A percentile compares a stretch with the other conserved stretches of the same genome.
These are phyloP conservation scores for Megalops atlanticus DNA, from an alignment of 2,113 vertebrate species.

Conservation along the genomic window DNA sequence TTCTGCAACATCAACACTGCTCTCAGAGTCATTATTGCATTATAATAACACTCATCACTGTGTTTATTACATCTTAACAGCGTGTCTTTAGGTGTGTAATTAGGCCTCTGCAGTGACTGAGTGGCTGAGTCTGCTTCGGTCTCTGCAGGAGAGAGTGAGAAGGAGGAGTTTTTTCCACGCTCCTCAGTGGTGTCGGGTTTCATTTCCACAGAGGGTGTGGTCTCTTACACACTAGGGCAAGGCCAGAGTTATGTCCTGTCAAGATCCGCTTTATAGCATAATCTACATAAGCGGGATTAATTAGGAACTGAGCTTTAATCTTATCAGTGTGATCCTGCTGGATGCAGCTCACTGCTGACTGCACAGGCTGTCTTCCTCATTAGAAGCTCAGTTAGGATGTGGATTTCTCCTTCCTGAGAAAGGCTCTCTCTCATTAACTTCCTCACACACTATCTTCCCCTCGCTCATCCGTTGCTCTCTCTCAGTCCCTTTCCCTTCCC, in stretches of 20 bases:
- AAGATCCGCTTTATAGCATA: slow-evolving; percentile 55
- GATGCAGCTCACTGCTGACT: neutral
- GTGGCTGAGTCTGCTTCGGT: too few species aligned
- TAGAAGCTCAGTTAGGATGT: slow-evolving; percentile 32
- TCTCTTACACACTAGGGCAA: slow-evolving; percentile 33
- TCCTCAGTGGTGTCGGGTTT: too few species aligned
- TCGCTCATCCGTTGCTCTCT: neutral
- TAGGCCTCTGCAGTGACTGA: too few species aligned
- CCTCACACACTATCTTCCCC: neutral
- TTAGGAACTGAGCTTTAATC: slow-evolving; percentile 73
- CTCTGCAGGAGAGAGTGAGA: too few species aligned
- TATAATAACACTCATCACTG: neutral
- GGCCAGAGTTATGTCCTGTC: slow-evolving; percentile 58
- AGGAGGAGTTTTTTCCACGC: neutral
- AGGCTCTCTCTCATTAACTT: slow-evolving; percentile 7
- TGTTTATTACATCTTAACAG: neutral
- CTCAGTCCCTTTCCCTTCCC: neutral
- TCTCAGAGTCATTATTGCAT: neutral
- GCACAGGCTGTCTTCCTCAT: slow-evolving; percentile 23
- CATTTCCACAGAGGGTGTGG: neutral
- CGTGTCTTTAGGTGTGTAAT: neutral
- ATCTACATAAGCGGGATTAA: slow-evolving; percentile 72
- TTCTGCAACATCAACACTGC: too few species aligned
- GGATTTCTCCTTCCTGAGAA: slow-evolving; percentile 19
- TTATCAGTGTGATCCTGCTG: slow-evolving; percentile 53